These are phyloP conservation scores for Sphinx pinastri DNA, from an alignment of 2,888 invertebrate genomes.

Conservation along the genomic window DNA sequence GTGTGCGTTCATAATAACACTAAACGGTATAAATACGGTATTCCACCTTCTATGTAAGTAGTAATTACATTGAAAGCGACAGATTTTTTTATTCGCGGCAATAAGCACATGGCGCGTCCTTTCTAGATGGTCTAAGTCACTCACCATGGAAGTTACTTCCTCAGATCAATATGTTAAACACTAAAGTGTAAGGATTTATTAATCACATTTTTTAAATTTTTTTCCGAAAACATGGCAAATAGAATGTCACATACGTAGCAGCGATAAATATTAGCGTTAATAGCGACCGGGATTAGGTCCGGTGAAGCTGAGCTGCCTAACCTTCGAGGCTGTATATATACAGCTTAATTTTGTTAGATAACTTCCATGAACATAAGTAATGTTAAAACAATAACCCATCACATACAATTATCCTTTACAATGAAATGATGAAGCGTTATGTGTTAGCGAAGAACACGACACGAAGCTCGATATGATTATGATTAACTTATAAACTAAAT, in stretches of 20 bases:
- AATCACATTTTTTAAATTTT: neutral
- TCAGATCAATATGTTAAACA: neutral
- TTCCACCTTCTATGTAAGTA: no score
- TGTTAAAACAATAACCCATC: constrained; percentile 41
- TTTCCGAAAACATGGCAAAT: neutral
- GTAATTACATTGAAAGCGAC: no score
- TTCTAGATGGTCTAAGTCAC: no score
- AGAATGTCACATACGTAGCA: constrained; percentile 2
- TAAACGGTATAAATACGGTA: no score
- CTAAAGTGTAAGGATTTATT: neutral
- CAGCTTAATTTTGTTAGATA: constrained; percentile 24
- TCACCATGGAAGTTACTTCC: constrained; percentile 9
- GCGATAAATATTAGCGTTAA: constrained; percentile 14
- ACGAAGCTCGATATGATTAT: constrained; percentile 57
- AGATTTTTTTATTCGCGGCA: no score
- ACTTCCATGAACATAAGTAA: constrained; percentile 36
- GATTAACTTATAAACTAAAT: constrained; percentile 28
- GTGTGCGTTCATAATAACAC: no score
- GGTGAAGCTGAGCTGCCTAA: constrained; percentile 30
- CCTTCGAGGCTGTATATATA: constrained; percentile 2
- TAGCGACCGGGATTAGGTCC: constrained; percentile 19
- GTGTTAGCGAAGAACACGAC: constrained; percentile 71
- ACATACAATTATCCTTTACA: constrained; percentile 33
- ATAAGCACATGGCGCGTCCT: no score
- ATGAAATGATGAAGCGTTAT: constrained; percentile 66